Conservation (phyloP, 1,140 invertebrate species). For the Tetragonula clypearis region DNA sequence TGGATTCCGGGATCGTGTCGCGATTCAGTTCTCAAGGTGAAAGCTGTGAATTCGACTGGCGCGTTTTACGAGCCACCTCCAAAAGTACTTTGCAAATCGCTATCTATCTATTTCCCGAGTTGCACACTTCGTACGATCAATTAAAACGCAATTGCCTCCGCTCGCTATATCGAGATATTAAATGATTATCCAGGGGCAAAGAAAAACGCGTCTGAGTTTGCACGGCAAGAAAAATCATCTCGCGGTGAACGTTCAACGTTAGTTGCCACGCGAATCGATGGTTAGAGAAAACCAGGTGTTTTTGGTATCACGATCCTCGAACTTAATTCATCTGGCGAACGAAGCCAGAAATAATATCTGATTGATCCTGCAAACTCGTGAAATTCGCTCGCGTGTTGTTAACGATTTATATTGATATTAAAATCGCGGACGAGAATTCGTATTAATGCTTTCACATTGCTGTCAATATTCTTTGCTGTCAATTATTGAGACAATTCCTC, state of each 20-base stretch:
- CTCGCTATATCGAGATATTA: background rate
- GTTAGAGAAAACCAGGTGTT: background rate
- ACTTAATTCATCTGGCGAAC: no score
- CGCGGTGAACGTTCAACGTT: background rate
- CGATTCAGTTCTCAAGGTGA: background rate
- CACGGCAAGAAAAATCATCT: background rate
- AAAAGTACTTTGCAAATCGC: no score
- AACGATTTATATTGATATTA: no score
- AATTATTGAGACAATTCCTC: no score
- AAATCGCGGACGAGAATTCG: no score
- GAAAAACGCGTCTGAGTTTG: background rate
- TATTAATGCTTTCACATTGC: no score
- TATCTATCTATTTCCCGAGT: no score
- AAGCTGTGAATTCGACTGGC: background rate
- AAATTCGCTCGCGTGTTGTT: no score
- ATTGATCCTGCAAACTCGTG: no score
- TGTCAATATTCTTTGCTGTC: no score
- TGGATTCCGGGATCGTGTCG: background rate
- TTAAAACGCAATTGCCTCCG: background rate
- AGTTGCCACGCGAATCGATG: slow-evolving; percentile 13
- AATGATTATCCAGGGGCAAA: background rate
- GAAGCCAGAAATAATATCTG: no score
- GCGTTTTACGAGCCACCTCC: background rate
- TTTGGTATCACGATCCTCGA: no score
- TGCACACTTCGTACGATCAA: background rate